A percentile compares a stretch with the other conserved stretches of the same genome.
Evolutionary conservation across 2,113 vertebrate species (phyloP).

Genomic region (Fulica atra): DNA sequence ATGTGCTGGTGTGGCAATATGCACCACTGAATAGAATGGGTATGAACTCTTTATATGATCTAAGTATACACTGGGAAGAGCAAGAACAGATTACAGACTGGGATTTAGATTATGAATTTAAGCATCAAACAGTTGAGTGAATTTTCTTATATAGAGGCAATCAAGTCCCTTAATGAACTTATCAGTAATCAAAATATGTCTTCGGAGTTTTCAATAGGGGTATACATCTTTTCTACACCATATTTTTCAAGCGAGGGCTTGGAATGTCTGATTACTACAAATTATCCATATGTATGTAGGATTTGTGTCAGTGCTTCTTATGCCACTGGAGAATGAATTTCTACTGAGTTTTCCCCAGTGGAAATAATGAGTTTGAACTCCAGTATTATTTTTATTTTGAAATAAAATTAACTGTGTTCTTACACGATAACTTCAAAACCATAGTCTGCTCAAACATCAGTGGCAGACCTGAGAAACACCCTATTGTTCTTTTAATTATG

Average conservation of each 20-base stretch:
- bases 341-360: slow-evolving; percentile 39
- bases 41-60: background rate
- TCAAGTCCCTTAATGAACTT: slow-evolving; percentile 43
- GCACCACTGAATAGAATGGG: background rate
- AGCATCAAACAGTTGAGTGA: background rate
- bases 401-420: slow-evolving; percentile 31
- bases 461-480: slow-evolving; percentile 1
- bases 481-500: slow-evolving; percentile 23
- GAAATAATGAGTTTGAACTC: slow-evolving; percentile 8
- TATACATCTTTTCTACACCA: background rate
- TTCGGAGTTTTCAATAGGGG: slow-evolving; percentile 27
- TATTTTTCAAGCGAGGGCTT: slow-evolving; percentile 26
- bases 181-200: slow-evolving; percentile 54
- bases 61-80: background rate
- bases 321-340: slow-evolving; percentile 40
- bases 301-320: slow-evolving; percentile 51
- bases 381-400: slow-evolving; percentile 29
- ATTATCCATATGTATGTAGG: slow-evolving; percentile 72
- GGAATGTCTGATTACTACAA: slow-evolving; percentile 61
- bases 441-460: background rate
- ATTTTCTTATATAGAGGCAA: slow-evolving; percentile 10
- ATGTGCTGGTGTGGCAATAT: background rate
- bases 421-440: background rate
- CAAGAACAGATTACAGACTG: background rate
- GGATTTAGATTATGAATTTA: background rate